Percentiles rank a stretch among this genome's conserved stretches.
Conservation (phyloP, 2,113 vertebrate species). For the Caranx melampygus region DNA sequence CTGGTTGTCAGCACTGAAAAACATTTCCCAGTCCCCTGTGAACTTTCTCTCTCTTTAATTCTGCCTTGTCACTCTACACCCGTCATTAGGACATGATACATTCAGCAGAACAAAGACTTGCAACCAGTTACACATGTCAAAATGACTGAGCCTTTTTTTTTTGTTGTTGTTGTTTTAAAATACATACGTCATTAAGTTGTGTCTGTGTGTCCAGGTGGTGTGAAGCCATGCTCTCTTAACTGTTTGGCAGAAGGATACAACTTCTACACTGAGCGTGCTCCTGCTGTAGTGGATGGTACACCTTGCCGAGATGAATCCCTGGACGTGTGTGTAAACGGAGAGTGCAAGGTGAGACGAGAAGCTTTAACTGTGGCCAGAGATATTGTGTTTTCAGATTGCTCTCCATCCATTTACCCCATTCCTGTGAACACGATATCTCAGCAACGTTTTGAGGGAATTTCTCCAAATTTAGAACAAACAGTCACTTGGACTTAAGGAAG, state of each 20-base stretch:
- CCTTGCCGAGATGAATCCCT: conserved; percentile 92
- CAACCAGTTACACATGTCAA: not conserved
- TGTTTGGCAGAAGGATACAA: conserved; percentile 98
- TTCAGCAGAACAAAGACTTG: conserved; percentile 10
- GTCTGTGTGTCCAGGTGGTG: conserved; percentile 85
- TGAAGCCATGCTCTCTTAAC: conserved; percentile 97
- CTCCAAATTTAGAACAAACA: too few species aligned
- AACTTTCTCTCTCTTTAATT: conserved; percentile 14
- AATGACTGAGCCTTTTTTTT: not conserved
- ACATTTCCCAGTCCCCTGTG: conserved; percentile 36
- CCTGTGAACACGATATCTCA: too few species aligned
- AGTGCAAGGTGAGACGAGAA: conserved; percentile 92
- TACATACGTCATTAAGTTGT: not conserved
- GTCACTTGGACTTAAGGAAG: too few species aligned
- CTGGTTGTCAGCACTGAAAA: conserved; percentile 49
- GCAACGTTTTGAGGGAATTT: too few species aligned
- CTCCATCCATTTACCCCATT: too few species aligned
- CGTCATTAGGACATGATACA: not conserved
- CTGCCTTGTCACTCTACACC: conserved; percentile 23
- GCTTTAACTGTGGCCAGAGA: too few species aligned
- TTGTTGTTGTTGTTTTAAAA: not conserved
- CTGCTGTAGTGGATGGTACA: conserved; percentile 95
- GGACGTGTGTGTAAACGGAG: conserved; percentile 96
- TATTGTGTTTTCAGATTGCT: too few species aligned
- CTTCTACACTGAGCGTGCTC: conserved; percentile 97